Percentiles rank a stretch among this genome's conserved stretches.
Evolutionary conservation across 2,113 vertebrate species (phyloP).

Genomic region (Ahaetulla prasina): DNA sequence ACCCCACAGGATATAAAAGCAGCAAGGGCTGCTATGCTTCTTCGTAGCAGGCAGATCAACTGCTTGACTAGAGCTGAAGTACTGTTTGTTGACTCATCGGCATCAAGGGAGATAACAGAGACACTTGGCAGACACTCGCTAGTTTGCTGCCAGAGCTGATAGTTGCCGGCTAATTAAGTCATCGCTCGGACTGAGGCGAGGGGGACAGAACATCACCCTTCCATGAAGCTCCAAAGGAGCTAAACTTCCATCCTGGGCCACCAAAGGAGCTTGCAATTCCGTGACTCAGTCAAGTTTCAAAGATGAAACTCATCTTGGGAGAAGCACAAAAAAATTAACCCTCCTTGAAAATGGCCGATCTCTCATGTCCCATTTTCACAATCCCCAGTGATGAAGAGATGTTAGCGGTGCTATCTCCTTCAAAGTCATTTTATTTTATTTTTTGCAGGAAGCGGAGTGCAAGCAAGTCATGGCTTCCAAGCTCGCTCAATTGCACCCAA

Average conservation of each 20-base stretch:
- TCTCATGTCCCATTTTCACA: too few species aligned
- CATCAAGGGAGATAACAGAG: too few species aligned
- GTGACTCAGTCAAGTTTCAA: background rate
- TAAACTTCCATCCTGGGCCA: background rate
- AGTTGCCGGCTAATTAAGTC: too few species aligned
- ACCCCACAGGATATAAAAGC: too few species aligned
- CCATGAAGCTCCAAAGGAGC: background rate
- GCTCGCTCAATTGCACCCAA: background rate
- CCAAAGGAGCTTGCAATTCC: background rate
- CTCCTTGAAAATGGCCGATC: background rate
- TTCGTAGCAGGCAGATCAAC: too few species aligned
- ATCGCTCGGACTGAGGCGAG: too few species aligned
- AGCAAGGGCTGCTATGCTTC: too few species aligned
- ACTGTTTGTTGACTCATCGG: too few species aligned
- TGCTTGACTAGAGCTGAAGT: too few species aligned
- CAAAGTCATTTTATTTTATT: background rate
- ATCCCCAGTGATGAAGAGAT: background rate
- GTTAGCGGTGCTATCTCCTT: background rate
- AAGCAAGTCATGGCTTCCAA: background rate
- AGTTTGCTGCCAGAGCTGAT: too few species aligned
- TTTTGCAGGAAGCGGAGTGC: background rate
- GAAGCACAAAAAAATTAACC: background rate
- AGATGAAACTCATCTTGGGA: slow-evolving; percentile 10
- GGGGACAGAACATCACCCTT: too few species aligned
- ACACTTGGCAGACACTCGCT: too few species aligned